Base-by-base conservation (phyloP, 1,140 invertebrate species). In the Drosophila prosaltans region DNA sequence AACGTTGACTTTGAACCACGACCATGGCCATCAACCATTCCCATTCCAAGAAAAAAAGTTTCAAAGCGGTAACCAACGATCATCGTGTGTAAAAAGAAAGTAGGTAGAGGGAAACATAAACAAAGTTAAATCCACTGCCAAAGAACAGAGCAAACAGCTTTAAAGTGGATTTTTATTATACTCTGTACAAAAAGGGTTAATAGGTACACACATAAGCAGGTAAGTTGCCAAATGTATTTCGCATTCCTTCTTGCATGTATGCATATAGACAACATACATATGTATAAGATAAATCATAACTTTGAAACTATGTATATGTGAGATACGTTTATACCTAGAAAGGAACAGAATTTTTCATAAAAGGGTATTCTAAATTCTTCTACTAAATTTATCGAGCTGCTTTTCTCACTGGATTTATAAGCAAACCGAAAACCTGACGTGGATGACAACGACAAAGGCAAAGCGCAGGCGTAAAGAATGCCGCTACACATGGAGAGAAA, bases 51-150 rank as follows among this genome's bases (percentile, higher is more conserved):
- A 77, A 72, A 67, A 54, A 66, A 75, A 71, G 32, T 65, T 69
- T 73, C 45, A 81, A 82, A 78, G 80, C 74, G 63, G 67, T 36
- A 72, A 59, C 43, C 41, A 41, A 43, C 36, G 58, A 64, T 63
- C 51, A 54, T 61, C 67, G 78, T 69, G 77, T 82, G 62, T 83
- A 88, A 86, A 86, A 86, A 86, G 83, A 86, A 86, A 86, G 83
- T 86, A 86, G 83, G 83, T 86, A 84, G 72, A 85, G 73, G 73
- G 73, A 74, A 88, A 80, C 64, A 78, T 88, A 88, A 86, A 83
- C 83, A 86, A 86, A 88, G 73, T 83, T 59, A 32, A 75, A 74
- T 69, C 76, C 58, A 71, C 48, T 81, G 80, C 76, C 58, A 71
- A 48, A 86, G 83, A 88, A 80, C 72, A 61, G 45, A 30, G 32